A percentile compares a stretch with the other conserved stretches of the same genome.
Conservation (phyloP, 2,797 vertebrate genomes). For the Urocyon cinereoargenteus region DNA sequence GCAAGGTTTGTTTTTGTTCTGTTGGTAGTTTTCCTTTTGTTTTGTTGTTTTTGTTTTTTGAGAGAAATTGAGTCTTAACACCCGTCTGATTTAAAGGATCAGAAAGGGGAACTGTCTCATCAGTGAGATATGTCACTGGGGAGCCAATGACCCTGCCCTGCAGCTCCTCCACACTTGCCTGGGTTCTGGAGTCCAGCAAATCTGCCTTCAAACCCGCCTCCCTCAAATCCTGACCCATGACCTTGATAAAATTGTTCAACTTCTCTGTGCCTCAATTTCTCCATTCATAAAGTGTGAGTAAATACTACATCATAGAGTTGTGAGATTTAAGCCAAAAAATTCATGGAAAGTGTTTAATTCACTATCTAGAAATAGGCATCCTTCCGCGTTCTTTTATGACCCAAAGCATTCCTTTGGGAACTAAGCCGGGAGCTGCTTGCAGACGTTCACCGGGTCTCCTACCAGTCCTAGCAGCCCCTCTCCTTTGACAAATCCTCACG, state of each 20-base stretch:
- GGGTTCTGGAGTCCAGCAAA: background rate
- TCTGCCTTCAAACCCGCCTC: rapidly evolving
- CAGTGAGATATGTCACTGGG: rapidly evolving
- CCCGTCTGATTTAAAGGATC: background rate
- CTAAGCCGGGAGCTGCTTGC: rapidly evolving
- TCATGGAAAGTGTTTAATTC: background rate
- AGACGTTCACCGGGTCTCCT: rapidly evolving
- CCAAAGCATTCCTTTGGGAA: background rate
- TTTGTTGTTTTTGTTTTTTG: background rate
- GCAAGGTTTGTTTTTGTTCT: background rate
- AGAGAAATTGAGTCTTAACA: background rate
- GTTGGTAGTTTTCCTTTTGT: background rate
- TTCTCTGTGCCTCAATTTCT: background rate
- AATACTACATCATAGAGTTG: background rate
- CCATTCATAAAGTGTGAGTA: background rate
- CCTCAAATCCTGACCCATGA: background rate
- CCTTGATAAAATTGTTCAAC: background rate
- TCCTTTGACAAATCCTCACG: background rate
- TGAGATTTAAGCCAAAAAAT: background rate
- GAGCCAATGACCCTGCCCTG: rapidly evolving
- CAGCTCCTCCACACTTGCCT: rapidly evolving
- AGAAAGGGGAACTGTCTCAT: background rate
- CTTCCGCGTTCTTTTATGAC: background rate
- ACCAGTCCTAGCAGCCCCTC: background rate
- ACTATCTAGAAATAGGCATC: background rate